Conservation (phyloP, 2,113 vertebrate genomes). For the Microcebus tavaratra region DNA sequence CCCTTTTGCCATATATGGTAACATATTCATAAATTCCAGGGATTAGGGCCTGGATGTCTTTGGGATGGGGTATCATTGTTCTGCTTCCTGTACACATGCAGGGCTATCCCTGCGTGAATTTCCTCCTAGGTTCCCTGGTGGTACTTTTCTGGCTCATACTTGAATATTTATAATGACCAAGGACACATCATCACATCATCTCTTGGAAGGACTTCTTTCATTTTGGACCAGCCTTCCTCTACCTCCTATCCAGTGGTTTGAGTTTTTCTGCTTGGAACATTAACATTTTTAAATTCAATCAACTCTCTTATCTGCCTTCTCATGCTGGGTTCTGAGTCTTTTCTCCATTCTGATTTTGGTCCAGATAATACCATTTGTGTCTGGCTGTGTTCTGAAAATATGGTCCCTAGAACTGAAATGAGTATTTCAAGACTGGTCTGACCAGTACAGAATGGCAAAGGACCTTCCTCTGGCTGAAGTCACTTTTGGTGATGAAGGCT, state of each 20-base stretch:
- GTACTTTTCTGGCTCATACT: neutral
- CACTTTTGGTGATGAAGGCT: neutral
- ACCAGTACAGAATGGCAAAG: fast-evolving
- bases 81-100: neutral
- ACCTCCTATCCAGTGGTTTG: neutral
- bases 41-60: neutral
- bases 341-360: neutral
- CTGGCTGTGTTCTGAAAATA: neutral
- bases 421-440: neutral
- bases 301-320: neutral
- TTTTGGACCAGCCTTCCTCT: neutral
- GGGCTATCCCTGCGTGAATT: neutral
- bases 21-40: neutral
- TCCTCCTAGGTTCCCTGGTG: neutral
- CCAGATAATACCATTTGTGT: neutral
- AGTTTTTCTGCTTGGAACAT: neutral
- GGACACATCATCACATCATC: neutral
- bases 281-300: neutral
- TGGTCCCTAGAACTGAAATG: neutral
- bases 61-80: neutral
- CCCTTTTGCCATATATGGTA: neutral
- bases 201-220: neutral
- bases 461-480: neutral
- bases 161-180: neutral
- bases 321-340: neutral